These are phyloP conservation scores for Marasmarcha lunaedactyla DNA, from an alignment of 2,888 invertebrate species.

Conservation along the genomic window DNA sequence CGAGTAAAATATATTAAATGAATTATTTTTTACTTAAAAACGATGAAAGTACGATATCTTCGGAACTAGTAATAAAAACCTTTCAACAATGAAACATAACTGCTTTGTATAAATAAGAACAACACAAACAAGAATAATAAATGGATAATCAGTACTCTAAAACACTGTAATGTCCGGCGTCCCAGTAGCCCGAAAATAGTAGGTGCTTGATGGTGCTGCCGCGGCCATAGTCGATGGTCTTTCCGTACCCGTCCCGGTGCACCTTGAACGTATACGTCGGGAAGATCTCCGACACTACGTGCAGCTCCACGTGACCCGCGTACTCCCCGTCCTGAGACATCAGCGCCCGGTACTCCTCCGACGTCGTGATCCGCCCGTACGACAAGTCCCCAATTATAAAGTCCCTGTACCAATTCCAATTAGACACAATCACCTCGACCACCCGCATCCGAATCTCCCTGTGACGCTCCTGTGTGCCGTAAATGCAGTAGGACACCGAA, in stretches of 20 bases:
- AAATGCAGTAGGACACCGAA: conserved; percentile 45
- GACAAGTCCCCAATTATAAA: conserved; percentile 53
- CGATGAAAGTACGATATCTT: no score
- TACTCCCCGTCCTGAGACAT: conserved; percentile 53
- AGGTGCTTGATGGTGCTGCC: conserved; percentile 41
- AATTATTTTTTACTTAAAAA: no score
- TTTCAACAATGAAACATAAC: no score
- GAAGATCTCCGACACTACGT: conserved; percentile 42
- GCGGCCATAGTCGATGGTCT: conserved; percentile 45
- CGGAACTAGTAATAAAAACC: no score
- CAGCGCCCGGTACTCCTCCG: conserved; percentile 33
- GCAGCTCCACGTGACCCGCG: conserved; percentile 53
- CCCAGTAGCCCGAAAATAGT: conserved; percentile 47
- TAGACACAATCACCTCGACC: conserved; percentile 39
- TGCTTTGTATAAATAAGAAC: no score
- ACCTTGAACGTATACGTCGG: conserved; percentile 46
- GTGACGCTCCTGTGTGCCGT: conserved; percentile 44
- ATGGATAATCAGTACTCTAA: conserved; percentile 22
- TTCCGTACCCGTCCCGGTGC: conserved; percentile 33
- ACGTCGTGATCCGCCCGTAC: conserved; percentile 31
- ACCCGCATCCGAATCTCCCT: conserved; percentile 40
- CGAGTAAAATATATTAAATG: no score
- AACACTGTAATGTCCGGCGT: conserved; percentile 57
- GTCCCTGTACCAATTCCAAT: conserved; percentile 50
- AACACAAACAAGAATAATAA: no score